Evolutionary conservation across 2,113 vertebrate genomes (phyloP), one percentile per base, ranked within the genome.

Genomic region (Brachypodius melanocephalos): DNA sequence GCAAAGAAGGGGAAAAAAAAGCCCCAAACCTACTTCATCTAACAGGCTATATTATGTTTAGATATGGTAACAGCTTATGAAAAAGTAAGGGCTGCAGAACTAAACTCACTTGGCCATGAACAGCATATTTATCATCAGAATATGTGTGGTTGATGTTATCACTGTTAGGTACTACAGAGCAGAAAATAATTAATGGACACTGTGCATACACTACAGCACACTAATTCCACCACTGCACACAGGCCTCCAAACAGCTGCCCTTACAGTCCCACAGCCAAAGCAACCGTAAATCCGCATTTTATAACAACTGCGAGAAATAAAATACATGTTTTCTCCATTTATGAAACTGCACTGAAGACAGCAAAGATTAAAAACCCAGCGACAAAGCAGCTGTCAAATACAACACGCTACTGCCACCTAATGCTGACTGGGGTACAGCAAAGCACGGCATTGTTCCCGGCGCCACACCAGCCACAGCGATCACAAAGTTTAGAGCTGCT

Each of bases 321-420:
- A 93, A 89, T 5, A 58, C 72, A 34, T 7, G 48, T 85, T 90
- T 92, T 87, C 83, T 86, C 83, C 32, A 51, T 88, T 94, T 73
- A 87, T 54, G 90, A 95, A 15, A 92, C 26, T 13, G 69, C 61
- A 73, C 61, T 69, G 21, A 89, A 66, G 79, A 95, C 7, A 55
- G 49, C 54, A 29, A 85, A 94, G 72, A 34, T 57, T 57, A 49
- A 85, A 93, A 95, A 38, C 1, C 13, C 24, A 72, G 31, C 51
- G 75, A 79, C 87, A 94, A 92, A 94, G 86, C 94, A 89, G 90
- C 91, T 91, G 95, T 95, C 95, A 98, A 98, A 91, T 78, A 95
- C 96, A 98, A 98, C 98, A 98, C 98, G 95, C 98, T 98, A 98
- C 98, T 99, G 98, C 98, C 98, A 98, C 98, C 98, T 99, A 99